phyloP scores from a whole-genome alignment of 1,140 invertebrate genomes.

The Stenopsyche tienmushanensis region DNA sequence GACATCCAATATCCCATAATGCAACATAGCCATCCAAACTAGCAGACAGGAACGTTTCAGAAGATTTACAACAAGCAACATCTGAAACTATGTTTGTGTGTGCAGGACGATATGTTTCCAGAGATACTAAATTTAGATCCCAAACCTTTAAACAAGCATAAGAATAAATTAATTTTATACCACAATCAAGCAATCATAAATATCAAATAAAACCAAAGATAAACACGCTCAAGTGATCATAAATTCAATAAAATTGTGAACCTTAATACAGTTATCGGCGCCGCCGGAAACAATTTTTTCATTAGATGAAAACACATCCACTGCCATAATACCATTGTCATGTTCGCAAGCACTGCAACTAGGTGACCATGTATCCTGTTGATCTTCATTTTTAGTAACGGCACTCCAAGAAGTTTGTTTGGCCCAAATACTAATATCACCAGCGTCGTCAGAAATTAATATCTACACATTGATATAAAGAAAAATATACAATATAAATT shows the following conservation, averaged over 20 bases:
- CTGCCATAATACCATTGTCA: conserved; percentile 47
- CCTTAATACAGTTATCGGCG: conserved; percentile 53
- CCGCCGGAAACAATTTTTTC: conserved; percentile 48
- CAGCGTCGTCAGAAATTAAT: conserved; percentile 51
- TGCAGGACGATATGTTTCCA: conserved; percentile 25
- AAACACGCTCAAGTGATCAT: background rate
- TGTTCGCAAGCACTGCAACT: conserved; percentile 48
- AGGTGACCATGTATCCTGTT: conserved; percentile 43
- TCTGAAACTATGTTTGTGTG: conserved; percentile 32
- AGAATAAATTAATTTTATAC: conserved; percentile 9
- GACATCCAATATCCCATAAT: conserved; percentile 30
- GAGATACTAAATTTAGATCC: conserved; percentile 34
- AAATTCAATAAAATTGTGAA: conserved; percentile 36
- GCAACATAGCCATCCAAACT: conserved; percentile 37
- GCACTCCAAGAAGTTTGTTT: conserved; percentile 43
- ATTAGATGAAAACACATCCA: conserved; percentile 46
- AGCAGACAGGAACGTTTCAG: conserved; percentile 27
- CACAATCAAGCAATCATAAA: background rate
- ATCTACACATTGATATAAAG: conserved; percentile 43
- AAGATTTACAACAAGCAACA: conserved; percentile 23
- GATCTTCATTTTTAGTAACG: conserved; percentile 39
- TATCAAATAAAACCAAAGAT: background rate
- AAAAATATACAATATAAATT: background rate
- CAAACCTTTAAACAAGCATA: conserved; percentile 31
- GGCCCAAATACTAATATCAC: conserved; percentile 48